Evolutionary conservation across 2,113 vertebrate species (phyloP), one percentile per base, ranked within the genome.

Genomic region (Sinocyclocheilus rhinocerous): DNA sequence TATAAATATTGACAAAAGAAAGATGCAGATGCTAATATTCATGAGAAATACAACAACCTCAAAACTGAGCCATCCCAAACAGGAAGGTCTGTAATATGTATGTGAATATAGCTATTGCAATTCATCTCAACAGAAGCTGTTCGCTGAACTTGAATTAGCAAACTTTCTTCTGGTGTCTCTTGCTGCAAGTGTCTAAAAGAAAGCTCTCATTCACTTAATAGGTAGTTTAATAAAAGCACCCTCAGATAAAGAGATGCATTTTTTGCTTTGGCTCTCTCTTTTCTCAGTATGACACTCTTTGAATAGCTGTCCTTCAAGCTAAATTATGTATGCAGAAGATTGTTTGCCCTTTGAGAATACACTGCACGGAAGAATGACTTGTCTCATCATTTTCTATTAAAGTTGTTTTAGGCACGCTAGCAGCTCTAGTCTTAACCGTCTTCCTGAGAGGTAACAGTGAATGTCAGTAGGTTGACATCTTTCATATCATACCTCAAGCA

Each of bases 251-350:
- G 57, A 81, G 36, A 26, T 50, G 8, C 59, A 59, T 22, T 29
- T 45, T n/a, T 36, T 82, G 42, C 50, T 55, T 55, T 82, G 80
- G 67, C 65, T n/a, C 48, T 72, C 7, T 59, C 3, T 13, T 65
- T 48, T 79, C 39, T 85, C 26, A 81, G 26, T 59, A 57, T 39
- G 33, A 61, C 48, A 5, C 81, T 67, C 29, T 83, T 11, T 55
- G 81, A 83, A 50, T 33, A 70, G 81, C 67, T 83, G 81, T 73
- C 65, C 81, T 83, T 72, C 67, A 83, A 73, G 48, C 20, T 70
- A 33, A 83, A 55, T 83, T 57, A 83, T 83, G 81, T 18, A 82
- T 52, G 80, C 63, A 36, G 24, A 29, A 81, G 81, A 72, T 55
- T 57, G 81, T 83, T 73, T 73, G 81, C 48, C 65, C 81, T 59